Evolutionary conservation across 2,797 vertebrate species (phyloP).

Genomic region (Epinephelus malabaricus): DNA sequence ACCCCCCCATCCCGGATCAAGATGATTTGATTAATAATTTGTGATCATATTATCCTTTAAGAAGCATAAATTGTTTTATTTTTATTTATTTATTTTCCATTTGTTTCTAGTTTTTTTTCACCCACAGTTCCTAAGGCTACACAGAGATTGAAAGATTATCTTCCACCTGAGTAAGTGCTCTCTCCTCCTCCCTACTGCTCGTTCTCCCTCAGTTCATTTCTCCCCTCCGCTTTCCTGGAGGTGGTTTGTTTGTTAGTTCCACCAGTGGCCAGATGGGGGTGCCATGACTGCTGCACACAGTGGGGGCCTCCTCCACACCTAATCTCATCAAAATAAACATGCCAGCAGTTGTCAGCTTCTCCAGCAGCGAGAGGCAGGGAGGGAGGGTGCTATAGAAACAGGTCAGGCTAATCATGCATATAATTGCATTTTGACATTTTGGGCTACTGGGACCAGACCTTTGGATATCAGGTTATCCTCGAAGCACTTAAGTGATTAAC

Average conservation of each 20-base stretch:
- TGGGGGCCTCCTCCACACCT: constrained; percentile 81
- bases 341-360: constrained; percentile 84
- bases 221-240: constrained; percentile 20
- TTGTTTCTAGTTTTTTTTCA: constrained; percentile 52
- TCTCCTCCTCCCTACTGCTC: constrained; percentile 37
- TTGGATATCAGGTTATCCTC: constrained; percentile 91
- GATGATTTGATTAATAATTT: constrained; percentile 90
- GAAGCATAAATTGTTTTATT: constrained; percentile 88
- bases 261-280: constrained; percentile 86
- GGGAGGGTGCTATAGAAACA: constrained; percentile 88
- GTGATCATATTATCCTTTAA: constrained; percentile 89
- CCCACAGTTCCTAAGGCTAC: constrained; percentile 66
- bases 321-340: constrained; percentile 87
- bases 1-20: constrained; percentile 76
- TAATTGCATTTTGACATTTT: constrained; percentile 95
- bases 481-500: constrained; percentile 93
- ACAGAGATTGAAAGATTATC: constrained; percentile 82
- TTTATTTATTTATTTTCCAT: constrained; percentile 84
- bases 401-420: constrained; percentile 94
- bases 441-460: constrained; percentile 90
- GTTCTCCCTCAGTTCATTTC: constrained; percentile 38
- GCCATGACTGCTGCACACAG: constrained; percentile 84
- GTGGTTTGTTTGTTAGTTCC: constrained; percentile 69
- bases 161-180: constrained; percentile 66
- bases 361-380: constrained; percentile 74